Evolutionary conservation across 2,888 invertebrate genomes (phyloP), one percentile per base, ranked within the genome.

Genomic region (Drosophila mayaguana): DNA sequence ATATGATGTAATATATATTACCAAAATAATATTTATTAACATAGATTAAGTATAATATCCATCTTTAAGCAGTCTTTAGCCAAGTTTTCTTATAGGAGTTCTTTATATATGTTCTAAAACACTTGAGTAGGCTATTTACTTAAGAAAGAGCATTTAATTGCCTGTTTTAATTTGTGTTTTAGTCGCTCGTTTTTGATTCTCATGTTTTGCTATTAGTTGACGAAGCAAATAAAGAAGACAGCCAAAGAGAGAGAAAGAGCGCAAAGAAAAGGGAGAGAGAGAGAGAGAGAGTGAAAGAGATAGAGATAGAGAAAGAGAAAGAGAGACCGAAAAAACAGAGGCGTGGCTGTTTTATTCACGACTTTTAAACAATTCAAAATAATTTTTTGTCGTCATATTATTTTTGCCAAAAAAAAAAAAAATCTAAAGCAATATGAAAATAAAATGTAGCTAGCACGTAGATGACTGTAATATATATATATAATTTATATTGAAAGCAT

Each of bases 401-500:
- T 22, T 43, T 68, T 57, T 72, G 72, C 80, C 82, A 72, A 72
- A 72, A 70, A 76, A 72, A 72, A 70, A 76, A 84, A 80, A 84
- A 87, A 84, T 83, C 85, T 84, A 76, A 42, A 57, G 65, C 65
- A n/a, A 54, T 16, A 64, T 45, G 45, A 40, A 61, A 25, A 54
- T 22, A 54, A 54, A 38, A 48, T 40, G 38, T 40, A 16, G 25
- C 68, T 32, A 55, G 45, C 12, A 53, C 36, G 20, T 65, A 40
- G 32, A 18, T 57, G 42, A 51, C 32, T 68, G 51, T 51, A 67
- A 65, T n/a, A 53, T 60, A 67, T 75, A 77, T 25, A 32, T 78
- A 75, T 89, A 75, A 88, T 89, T 83, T 80, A 82, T 83, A 80
- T 83, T 76, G 82, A 83, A 89, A 75, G 85, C 89, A 78, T 83